Evolutionary conservation across 2,113 vertebrate genomes (phyloP).

Genomic region (Sterrhoptilus dennistouni): DNA sequence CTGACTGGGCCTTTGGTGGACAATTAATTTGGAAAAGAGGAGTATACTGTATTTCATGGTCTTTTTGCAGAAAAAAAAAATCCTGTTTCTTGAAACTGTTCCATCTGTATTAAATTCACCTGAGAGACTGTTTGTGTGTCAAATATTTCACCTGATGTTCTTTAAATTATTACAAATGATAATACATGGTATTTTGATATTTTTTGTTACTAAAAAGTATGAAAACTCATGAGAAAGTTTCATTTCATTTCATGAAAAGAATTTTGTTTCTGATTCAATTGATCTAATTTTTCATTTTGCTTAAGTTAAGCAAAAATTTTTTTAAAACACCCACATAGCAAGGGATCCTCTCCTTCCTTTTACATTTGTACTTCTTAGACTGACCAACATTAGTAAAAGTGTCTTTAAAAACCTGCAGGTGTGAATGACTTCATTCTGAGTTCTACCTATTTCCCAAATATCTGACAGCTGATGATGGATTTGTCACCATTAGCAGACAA

Average conservation of each 20-base stretch:
- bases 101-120: not conserved
- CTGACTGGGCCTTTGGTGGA: not conserved
- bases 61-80: not conserved
- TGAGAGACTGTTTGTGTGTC: not conserved
- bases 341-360: not conserved
- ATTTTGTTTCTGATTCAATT: not conserved
- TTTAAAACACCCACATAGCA: accelerated
- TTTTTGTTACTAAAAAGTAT: not conserved
- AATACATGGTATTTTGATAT: not conserved
- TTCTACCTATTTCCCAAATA: not conserved
- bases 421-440: not conserved
- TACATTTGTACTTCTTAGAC: not conserved
- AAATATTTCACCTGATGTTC: not conserved
- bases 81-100: not conserved
- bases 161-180: not conserved
- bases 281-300: not conserved
- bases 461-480: not conserved
- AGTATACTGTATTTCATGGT: not conserved
- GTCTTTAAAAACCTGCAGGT: not conserved
- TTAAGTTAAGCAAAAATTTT: not conserved
- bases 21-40: not conserved
- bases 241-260: not conserved
- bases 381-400: not conserved
- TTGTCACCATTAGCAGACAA: not conserved
- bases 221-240: not conserved